Percentiles rank a stretch among this genome's conserved stretches.
phyloP scores from a whole-genome alignment of 2,797 vertebrate genomes.

The Scolopax rusticola region DNA sequence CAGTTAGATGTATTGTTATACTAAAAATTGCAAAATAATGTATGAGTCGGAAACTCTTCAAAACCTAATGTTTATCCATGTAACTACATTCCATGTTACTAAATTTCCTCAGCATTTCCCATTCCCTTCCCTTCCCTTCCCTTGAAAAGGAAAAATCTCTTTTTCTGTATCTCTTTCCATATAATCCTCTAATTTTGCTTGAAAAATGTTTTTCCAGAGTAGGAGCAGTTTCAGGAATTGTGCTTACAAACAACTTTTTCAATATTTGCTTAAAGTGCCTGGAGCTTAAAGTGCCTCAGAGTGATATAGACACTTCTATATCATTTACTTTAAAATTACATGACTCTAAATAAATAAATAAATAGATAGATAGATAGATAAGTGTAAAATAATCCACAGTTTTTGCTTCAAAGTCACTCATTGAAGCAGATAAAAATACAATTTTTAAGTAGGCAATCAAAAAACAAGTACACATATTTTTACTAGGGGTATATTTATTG shows the following conservation, averaged over 20 bases:
- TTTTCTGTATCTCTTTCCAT: neutral
- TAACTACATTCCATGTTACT: neutral
- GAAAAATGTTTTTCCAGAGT: neutral
- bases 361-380: neutral
- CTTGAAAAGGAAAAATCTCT: neutral
- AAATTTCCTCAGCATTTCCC: neutral
- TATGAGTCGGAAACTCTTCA: neutral
- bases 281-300: neutral
- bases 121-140: neutral
- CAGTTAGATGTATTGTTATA: neutral
- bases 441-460: constrained; percentile 35
- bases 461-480: constrained; percentile 8
- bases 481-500: constrained; percentile 21
- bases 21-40: neutral
- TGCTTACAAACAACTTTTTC: neutral
- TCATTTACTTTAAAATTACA: neutral
- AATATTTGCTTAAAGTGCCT: neutral
- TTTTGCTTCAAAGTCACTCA: neutral
- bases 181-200: neutral
- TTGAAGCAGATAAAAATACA: neutral
- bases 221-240: neutral
- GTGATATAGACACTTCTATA: neutral
- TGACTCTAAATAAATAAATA: neutral
- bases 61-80: neutral
- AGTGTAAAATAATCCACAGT: neutral